These are phyloP conservation scores for Hetaerina titia DNA, from an alignment of 2,888 invertebrate species.

Conservation along the genomic window DNA sequence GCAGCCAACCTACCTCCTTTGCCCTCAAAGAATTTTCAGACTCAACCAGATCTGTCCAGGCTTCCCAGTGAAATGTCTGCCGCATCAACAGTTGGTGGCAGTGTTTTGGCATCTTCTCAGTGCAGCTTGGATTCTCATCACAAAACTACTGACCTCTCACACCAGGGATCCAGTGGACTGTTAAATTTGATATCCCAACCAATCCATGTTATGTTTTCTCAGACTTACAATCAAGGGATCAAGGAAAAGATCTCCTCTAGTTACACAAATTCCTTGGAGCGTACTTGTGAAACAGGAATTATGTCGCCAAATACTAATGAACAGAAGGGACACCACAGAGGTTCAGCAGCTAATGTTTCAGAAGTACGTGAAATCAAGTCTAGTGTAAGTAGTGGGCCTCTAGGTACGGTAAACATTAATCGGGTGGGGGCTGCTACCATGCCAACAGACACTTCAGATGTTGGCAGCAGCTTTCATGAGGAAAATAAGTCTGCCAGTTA, in stretches of 20 bases:
- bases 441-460: neutral
- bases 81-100: neutral
- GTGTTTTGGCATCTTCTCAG: neutral
- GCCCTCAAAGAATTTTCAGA: neutral
- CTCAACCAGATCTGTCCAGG: neutral
- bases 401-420: slow-evolving; percentile 6
- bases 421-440: neutral
- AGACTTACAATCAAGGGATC: neutral
- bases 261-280: neutral
- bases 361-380: neutral
- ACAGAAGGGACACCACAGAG: neutral
- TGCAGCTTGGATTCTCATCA: neutral
- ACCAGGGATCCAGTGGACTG: neutral
- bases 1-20: slow-evolving; percentile 84
- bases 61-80: neutral
- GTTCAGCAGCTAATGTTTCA: neutral
- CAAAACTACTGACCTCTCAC: neutral
- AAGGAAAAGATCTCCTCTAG: neutral
- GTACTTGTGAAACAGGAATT: neutral
- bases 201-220: neutral
- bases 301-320: neutral
- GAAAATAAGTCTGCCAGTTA: neutral
- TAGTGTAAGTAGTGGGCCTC: neutral
- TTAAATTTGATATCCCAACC: neutral
- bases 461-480: neutral